Conservation (phyloP, 2,888 invertebrate genomes). For the Automeris io region DNA sequence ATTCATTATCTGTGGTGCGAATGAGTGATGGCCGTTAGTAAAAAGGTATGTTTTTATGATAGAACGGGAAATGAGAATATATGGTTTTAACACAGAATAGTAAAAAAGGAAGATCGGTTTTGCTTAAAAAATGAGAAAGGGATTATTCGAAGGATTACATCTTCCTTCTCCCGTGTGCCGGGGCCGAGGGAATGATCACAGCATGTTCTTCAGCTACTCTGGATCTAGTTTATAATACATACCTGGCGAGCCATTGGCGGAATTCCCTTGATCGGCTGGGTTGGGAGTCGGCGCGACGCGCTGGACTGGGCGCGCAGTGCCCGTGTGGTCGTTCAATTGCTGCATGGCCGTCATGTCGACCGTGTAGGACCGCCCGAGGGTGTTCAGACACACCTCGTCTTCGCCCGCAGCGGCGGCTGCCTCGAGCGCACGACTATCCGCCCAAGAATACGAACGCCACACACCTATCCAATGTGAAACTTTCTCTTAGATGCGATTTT, state of each 20-base stretch:
- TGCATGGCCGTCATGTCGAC: conserved; percentile 98
- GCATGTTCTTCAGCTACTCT: too few species aligned
- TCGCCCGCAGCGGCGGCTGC: conserved; percentile 96
- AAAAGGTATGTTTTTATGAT: too few species aligned
- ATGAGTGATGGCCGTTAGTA: too few species aligned
- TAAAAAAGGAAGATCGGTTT: too few species aligned
- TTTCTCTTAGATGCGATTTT: background rate
- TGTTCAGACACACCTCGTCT: conserved; percentile 95
- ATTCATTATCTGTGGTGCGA: too few species aligned
- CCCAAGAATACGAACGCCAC: conserved; percentile 94
- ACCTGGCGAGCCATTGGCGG: conserved; percentile 30
- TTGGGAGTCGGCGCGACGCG: conserved; percentile 79
- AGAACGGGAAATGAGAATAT: too few species aligned
- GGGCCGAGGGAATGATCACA: too few species aligned
- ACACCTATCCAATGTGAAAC: conserved; percentile 75
- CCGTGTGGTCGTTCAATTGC: conserved; percentile 98
- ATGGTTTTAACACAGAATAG: too few species aligned
- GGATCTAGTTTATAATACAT: background rate
- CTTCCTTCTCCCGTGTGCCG: too few species aligned
- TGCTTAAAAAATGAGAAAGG: too few species aligned
- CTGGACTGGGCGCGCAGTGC: conserved; percentile 94
- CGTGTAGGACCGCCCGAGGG: conserved; percentile 95
- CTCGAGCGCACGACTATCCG: conserved; percentile 96
- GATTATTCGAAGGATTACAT: too few species aligned
- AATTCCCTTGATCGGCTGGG: conserved; percentile 23